phyloP scores from a whole-genome alignment of 2,888 invertebrate genomes.

The Calephelis perditalis region DNA sequence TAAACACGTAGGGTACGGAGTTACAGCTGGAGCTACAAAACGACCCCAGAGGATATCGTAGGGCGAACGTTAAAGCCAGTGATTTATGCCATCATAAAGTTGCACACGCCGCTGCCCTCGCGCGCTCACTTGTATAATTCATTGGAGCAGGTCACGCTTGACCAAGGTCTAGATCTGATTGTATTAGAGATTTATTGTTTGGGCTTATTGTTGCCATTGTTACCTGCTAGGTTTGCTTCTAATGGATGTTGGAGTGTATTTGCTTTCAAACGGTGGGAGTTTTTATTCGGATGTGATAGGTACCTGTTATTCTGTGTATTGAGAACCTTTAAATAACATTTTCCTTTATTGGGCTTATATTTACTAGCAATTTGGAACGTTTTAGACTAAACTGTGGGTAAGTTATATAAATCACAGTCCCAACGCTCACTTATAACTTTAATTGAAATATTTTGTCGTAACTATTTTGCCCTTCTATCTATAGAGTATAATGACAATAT shows the following conservation, averaged over 20 bases:
- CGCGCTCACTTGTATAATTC: slow-evolving; percentile 74
- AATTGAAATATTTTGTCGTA: no score
- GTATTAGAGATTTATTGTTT: slow-evolving; percentile 45
- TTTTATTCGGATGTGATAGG: no score
- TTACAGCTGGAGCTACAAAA: slow-evolving; percentile 17
- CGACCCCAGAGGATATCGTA: slow-evolving; percentile 28
- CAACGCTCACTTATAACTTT: no score
- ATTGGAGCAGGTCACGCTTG: slow-evolving; percentile 58
- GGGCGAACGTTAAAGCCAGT: slow-evolving; percentile 48
- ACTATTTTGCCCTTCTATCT: no score
- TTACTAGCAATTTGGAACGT: no score
- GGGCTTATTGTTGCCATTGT: slow-evolving; percentile 23
- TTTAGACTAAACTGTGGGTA: no score
- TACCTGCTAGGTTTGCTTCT: not conserved
- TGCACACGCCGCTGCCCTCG: slow-evolving; percentile 65
- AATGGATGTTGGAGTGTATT: not conserved
- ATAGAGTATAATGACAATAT: no score
- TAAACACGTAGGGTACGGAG: not conserved
- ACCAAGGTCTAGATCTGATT: slow-evolving; percentile 56
- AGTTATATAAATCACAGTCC: no score
- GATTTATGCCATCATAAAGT: slow-evolving; percentile 72
- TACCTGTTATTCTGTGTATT: no score
- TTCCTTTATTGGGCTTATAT: no score
- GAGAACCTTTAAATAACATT: no score
- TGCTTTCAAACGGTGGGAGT: not conserved